Evolutionary conservation across 2,888 invertebrate genomes (phyloP), one percentile per base, ranked within the genome.

Genomic region (Idaea straminata): DNA sequence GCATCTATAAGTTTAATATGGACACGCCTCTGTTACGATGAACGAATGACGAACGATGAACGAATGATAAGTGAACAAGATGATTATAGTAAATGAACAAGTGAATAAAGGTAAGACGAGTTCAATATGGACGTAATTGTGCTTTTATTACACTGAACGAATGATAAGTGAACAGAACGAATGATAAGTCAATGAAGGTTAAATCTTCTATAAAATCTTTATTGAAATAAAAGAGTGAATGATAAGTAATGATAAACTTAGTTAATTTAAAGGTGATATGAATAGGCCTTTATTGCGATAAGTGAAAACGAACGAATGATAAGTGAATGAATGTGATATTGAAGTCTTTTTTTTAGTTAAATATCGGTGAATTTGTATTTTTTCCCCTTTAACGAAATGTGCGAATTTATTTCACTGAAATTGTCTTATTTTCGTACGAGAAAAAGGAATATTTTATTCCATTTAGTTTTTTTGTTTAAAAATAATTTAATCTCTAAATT

Each of bases 1-100:
- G 83, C 64, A 74, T 92, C 13, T 82, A 86, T 77, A 84, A 83
- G 70, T 92, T 88, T 73, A 88, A 87, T 62, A 79, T 89, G 80
- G 69, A 81, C 70, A 80, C 88, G 15, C 86, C 87, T 0, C 70
- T 91, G 57, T 70, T 90, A 72, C 73, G 76, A 72, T 78, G 73
- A 81, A 69, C 60, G 38, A 25, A 25, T 25, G 25, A 25, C 25
- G 25, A 25, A 25, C 25, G 25, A 25, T 25, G 25, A 25, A 25
- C 25, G 25, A 59, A 59, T 16, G 16, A 16, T 16, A 62, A 62
- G 74, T 65, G 65, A 65, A 35, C 58, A 58, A 47, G 36, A 36
- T 25, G 25, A 25, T 25, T 3, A 25, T 25, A 25, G 25, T 25
- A 25, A 25, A 2, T 47, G 3, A 3, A 47, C 47, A 47, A 47